Evolutionary conservation across 2,888 invertebrate genomes (phyloP).

Genomic region (Diarsia brunnea): DNA sequence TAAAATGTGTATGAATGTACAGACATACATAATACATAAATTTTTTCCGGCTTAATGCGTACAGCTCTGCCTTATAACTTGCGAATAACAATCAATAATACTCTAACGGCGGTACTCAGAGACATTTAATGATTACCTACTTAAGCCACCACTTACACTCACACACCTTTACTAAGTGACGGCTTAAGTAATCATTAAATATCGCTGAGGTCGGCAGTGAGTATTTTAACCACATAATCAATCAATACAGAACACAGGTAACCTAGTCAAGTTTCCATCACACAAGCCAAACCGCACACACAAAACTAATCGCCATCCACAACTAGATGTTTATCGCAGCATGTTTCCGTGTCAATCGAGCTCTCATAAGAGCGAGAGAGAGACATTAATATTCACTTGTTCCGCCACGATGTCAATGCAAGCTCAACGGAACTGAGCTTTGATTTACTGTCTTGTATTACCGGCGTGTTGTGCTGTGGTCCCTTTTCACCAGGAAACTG

Average conservation of each 20-base stretch:
- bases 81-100: background rate
- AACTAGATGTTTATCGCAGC: constrained; percentile 43
- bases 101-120: too few relatives aligned
- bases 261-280: background rate
- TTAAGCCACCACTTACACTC: too few relatives aligned
- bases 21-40: too few relatives aligned
- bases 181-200: too few relatives aligned
- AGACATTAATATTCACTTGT: constrained; percentile 72
- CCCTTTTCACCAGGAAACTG: constrained; percentile 20
- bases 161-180: too few relatives aligned
- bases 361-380: constrained; percentile 66
- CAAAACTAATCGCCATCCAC: constrained; percentile 20
- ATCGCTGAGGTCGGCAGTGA: too few relatives aligned
- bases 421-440: constrained; percentile 63
- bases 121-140: too few relatives aligned
- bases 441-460: constrained; percentile 73
- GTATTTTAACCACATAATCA: background rate
- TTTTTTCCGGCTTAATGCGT: background rate
- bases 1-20: background rate
- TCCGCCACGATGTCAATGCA: constrained; percentile 67
- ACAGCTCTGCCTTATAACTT: background rate
- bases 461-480: constrained; percentile 52
- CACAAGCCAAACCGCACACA: constrained; percentile 7
- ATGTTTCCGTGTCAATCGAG: constrained; percentile 67
- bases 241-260: background rate